Evolutionary conservation across 2,113 vertebrate genomes (phyloP), one percentile per base, ranked within the genome.

Genomic region (Calidris pugnax): DNA sequence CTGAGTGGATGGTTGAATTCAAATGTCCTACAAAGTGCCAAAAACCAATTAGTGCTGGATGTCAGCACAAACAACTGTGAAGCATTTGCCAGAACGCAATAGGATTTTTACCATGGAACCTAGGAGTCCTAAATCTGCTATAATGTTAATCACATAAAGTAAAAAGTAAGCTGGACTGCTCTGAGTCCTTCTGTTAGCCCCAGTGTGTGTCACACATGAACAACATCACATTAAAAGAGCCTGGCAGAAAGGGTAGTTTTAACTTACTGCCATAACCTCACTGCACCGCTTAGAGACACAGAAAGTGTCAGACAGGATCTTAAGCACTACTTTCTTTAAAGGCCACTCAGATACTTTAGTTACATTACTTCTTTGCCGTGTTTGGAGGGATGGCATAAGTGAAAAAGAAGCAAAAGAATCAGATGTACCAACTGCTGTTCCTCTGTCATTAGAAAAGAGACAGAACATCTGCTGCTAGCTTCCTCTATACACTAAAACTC

Each of bases 11-110:
- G 41, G 45, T 10, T 64, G 72, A 93, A 93, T 71, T 80, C 45
- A 69, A 77, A 94, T 14, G 35, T 41, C 39, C 51, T 78, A 72
- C 53, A 53, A 87, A 72, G 74, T 93, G 86, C 79, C 89, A 95
- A 90, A 94, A 95, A 43, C 10, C 63, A 96, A 89, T 89, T 91
- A 97, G 76, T 32, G 60, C 41, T 91, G 73, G 73, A 77, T 7
- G 6, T 89, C 66, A 45, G 72, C 33, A 57, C 50, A 91, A 94
- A 56, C 23, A 84, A 67, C 73, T 56, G 51, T 56, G 79, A 82
- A 93, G 64, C 43, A 16, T 43, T 96, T 83, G 33, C 50, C 43
- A 83, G 67, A 88, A 74, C 6, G 27, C 59, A 83, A 39, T 33
- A 55, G 26, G 35, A 51, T 80, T 94, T 93, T 85, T 75, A 68